phyloP scores from a whole-genome alignment of 1,140 invertebrate genomes.

The Trichomalopsis sarcophagae region DNA sequence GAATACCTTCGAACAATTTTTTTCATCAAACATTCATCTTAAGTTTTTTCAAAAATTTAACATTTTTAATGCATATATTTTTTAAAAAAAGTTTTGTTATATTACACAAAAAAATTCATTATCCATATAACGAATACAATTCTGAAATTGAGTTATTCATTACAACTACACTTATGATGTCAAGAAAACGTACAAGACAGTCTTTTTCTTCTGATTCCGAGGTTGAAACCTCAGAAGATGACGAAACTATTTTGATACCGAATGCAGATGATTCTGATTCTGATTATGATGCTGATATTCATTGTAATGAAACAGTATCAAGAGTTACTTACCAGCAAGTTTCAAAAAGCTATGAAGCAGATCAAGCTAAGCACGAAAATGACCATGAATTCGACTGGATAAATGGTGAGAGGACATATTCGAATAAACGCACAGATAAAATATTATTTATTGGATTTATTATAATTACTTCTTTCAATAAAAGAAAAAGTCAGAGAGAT shows the following conservation, averaged over 20 bases:
- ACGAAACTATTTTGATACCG: constrained; percentile 7
- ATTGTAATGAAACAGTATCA: constrained; percentile 19
- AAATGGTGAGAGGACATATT: constrained; percentile 28
- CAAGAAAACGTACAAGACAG: constrained; percentile 9
- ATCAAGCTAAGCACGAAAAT: constrained; percentile 34
- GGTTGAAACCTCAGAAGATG: not conserved
- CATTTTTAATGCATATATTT: constrained; percentile 14
- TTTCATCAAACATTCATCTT: no score
- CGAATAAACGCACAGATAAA: not conserved
- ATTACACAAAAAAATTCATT: not conserved
- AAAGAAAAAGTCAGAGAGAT: no score
- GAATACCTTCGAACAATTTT: not conserved
- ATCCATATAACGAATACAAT: not conserved
- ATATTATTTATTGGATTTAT: not conserved
- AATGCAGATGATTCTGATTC: constrained; percentile 26
- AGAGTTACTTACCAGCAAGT: not conserved
- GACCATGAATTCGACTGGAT: constrained; percentile 23
- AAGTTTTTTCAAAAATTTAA: not conserved
- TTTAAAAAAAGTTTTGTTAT: not conserved
- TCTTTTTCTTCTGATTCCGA: no score
- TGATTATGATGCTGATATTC: constrained; percentile 24
- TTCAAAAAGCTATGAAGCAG: constrained; percentile 26
- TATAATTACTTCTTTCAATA: no score
- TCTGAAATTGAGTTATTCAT: not conserved
- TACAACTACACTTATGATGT: constrained; percentile 12